These are phyloP conservation scores for Lateolabrax maculatus DNA, from an alignment of 2,797 vertebrate genomes.

Conservation along the genomic window DNA sequence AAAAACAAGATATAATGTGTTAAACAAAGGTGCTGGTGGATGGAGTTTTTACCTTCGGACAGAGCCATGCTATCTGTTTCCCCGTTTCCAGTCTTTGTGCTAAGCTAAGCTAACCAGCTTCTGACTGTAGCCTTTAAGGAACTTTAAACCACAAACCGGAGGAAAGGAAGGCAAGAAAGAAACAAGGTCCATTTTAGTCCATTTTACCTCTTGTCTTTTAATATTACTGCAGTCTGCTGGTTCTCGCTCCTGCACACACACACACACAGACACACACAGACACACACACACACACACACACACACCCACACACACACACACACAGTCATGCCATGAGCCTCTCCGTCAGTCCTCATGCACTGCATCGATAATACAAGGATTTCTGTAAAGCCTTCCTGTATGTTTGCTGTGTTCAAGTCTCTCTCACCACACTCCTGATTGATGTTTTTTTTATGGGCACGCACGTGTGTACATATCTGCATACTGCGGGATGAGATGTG, in stretches of 20 bases:
- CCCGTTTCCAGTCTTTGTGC: neutral
- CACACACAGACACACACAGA: too few species aligned
- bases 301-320: slow-evolving; percentile 3
- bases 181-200: neutral
- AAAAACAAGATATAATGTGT: neutral
- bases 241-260: neutral
- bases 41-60: too few species aligned
- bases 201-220: slow-evolving; percentile 27
- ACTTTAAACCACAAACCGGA: neutral
- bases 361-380: slow-evolving; percentile 48
- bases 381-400: slow-evolving; percentile 20
- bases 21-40: neutral
- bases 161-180: neutral
- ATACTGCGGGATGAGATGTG: slow-evolving; percentile 11
- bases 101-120: neutral
- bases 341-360: slow-evolving; percentile 10
- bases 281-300: neutral
- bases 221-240: slow-evolving; percentile 30
- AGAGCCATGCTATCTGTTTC: too few species aligned
- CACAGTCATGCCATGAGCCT: slow-evolving; percentile 13
- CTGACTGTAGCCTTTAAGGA: neutral
- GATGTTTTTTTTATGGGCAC: slow-evolving; percentile 10
- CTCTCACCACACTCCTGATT: neutral
- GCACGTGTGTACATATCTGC: slow-evolving; percentile 6
- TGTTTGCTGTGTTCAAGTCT: slow-evolving; percentile 25